Conservation (phyloP, 2,888 invertebrate genomes). For the Buathra laborator region DNA sequence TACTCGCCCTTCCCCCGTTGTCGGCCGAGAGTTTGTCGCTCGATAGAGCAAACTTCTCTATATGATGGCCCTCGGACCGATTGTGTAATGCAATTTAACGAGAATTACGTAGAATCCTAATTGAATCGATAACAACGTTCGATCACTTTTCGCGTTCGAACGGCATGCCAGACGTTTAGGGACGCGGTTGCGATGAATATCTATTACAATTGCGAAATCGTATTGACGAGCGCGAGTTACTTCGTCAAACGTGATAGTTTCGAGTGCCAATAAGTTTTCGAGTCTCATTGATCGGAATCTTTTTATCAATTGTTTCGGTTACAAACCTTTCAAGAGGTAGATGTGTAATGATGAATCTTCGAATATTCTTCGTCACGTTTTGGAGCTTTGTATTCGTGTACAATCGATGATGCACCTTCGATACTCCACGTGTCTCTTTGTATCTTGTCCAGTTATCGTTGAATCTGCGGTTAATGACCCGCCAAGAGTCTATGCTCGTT, state of each 20-base stretch:
- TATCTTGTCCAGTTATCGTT: constrained; percentile 1
- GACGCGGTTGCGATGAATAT: constrained; percentile 4
- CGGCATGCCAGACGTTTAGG: not conserved
- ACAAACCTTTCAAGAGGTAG: too few relatives aligned
- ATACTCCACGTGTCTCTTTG: not conserved
- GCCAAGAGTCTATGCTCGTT: not conserved
- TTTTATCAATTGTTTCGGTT: too few relatives aligned
- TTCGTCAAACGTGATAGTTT: not conserved
- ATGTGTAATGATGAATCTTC: too few relatives aligned
- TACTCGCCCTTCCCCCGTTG: constrained; percentile 12
- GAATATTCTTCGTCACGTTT: not conserved
- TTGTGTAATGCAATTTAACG: constrained; percentile 20
- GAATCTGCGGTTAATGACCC: constrained; percentile 34
- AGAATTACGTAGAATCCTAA: constrained; percentile 28
- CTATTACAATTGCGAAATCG: constrained; percentile 8
- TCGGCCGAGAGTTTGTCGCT: constrained; percentile 35
- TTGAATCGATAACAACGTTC: constrained; percentile 26
- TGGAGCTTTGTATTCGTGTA: not conserved
- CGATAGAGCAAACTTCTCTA: constrained; percentile 37
- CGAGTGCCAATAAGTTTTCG: not conserved
- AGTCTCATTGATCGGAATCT: too few relatives aligned
- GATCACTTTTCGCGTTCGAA: not conserved
- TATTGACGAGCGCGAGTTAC: not conserved
- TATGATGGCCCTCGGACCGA: constrained; percentile 14
- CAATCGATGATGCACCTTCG: not conserved